Evolutionary conservation across 2,113 vertebrate genomes (phyloP).

Genomic region (Myotis brandtii): DNA sequence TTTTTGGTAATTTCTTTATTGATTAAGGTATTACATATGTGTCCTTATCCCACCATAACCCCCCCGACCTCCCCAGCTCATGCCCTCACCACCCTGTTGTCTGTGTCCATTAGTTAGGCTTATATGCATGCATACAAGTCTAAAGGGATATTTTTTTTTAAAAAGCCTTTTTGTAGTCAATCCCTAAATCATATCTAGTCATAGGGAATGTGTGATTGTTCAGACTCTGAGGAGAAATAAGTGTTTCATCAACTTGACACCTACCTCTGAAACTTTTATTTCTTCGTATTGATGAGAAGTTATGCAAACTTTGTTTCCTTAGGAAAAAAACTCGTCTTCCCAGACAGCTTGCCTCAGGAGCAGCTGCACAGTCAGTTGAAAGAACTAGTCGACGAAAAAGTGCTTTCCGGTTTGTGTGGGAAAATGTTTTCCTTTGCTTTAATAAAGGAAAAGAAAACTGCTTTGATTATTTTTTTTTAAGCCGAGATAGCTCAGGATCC

Average conservation of each 20-base stretch:
- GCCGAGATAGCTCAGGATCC: not conserved
- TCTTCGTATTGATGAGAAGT: conserved; percentile 27
- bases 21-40: no score
- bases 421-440: conserved; percentile 64
- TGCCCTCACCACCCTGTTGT: no score
- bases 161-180: not conserved
- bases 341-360: conserved; percentile 64
- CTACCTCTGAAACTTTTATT: conserved; percentile 53
- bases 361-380: conserved; percentile 74
- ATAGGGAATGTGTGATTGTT: conserved; percentile 18
- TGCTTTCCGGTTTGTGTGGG: conserved; percentile 64
- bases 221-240: conserved; percentile 15
- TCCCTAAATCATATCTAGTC: conserved; percentile 18
- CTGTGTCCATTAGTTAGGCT: no score
- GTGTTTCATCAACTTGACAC: conserved; percentile 42
- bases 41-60: no score
- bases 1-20: not conserved
- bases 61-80: no score
- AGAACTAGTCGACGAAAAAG: conserved; percentile 71
- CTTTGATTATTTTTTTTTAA: conserved; percentile 31
- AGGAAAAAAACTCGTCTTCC: conserved; percentile 53
- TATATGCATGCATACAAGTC: no score
- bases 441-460: conserved; percentile 51
- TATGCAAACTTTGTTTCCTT: conserved; percentile 50
- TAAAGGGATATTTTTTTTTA: not conserved